A percentile compares a stretch with the other conserved stretches of the same genome.
Conservation (phyloP, 2,888 invertebrate genomes). For the Orthosia incerta region DNA sequence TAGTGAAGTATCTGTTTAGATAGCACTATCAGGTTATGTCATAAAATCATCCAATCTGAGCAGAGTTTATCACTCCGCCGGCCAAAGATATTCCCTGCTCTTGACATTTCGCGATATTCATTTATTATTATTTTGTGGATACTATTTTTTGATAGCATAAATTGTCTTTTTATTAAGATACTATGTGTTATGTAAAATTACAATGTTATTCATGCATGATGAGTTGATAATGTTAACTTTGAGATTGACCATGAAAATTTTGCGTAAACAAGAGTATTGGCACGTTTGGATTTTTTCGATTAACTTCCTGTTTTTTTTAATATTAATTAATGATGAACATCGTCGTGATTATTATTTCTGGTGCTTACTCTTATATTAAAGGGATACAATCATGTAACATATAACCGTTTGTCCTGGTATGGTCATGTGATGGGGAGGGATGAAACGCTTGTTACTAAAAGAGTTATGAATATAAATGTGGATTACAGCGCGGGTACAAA, state of each 20-base stretch:
- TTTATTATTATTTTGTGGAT: slow-evolving; percentile 22
- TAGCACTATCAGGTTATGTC: slow-evolving; percentile 67
- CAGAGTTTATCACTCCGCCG: slow-evolving; percentile 72
- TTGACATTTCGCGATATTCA: slow-evolving; percentile 51
- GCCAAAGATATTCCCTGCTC: slow-evolving; percentile 52
- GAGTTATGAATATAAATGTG: too few relatives aligned
- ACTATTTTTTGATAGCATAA: slow-evolving; percentile 5
- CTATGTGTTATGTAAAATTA: not conserved
- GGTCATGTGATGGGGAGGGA: too few relatives aligned
- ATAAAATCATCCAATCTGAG: slow-evolving; percentile 70
- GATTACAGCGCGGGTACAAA: too few relatives aligned
- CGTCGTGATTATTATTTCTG: not conserved
- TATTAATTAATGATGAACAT: not conserved
- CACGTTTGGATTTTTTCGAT: not conserved
- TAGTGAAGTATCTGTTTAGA: slow-evolving; percentile 55
- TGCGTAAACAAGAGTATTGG: slow-evolving; percentile 1
- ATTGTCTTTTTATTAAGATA: slow-evolving; percentile 4
- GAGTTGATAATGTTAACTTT: not conserved
- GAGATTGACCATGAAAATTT: slow-evolving; percentile 17
- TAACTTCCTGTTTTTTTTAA: not conserved
- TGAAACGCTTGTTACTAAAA: too few relatives aligned
- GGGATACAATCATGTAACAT: not conserved
- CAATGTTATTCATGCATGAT: not conserved
- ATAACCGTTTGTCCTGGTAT: too few relatives aligned
- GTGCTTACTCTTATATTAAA: too few relatives aligned